Evolutionary conservation across 2,888 invertebrate genomes (phyloP).

Genomic region (Leucoma salicis): DNA sequence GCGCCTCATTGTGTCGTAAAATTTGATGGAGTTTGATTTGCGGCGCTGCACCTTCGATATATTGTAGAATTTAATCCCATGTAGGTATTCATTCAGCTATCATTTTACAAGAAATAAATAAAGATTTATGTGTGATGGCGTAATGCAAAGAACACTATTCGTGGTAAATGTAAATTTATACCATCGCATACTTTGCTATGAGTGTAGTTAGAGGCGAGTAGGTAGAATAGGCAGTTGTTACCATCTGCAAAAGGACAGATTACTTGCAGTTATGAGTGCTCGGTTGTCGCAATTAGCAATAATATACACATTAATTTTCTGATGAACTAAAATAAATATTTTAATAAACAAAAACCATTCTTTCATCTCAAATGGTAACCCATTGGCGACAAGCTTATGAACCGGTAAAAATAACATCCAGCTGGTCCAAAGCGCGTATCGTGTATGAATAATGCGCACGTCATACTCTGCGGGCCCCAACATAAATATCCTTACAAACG

Average conservation of each 20-base stretch:
- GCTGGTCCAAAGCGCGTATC: conserved; percentile 62
- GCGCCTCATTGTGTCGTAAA: conserved; percentile 70
- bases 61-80: no score
- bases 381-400: conserved; percentile 61
- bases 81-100: background rate
- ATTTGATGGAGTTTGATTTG: conserved; percentile 65
- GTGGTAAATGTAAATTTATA: no score
- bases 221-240: no score
- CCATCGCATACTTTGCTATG: no score
- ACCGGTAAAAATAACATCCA: conserved; percentile 76
- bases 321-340: conserved; percentile 26
- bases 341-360: conserved; percentile 36
- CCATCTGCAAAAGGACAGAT: no score
- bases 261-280: no score
- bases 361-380: conserved; percentile 38
- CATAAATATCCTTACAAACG: conserved; percentile 77
- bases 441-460: conserved; percentile 78
- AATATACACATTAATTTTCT: no score
- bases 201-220: no score
- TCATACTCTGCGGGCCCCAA: conserved; percentile 74
- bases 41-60: no score
- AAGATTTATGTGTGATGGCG: no score
- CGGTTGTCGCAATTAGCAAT: no score
- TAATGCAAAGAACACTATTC: no score
- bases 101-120: background rate